A percentile compares a stretch with the other conserved stretches of the same genome.
Conservation (phyloP, 2,888 invertebrate genomes). For the Erynnis tages region DNA sequence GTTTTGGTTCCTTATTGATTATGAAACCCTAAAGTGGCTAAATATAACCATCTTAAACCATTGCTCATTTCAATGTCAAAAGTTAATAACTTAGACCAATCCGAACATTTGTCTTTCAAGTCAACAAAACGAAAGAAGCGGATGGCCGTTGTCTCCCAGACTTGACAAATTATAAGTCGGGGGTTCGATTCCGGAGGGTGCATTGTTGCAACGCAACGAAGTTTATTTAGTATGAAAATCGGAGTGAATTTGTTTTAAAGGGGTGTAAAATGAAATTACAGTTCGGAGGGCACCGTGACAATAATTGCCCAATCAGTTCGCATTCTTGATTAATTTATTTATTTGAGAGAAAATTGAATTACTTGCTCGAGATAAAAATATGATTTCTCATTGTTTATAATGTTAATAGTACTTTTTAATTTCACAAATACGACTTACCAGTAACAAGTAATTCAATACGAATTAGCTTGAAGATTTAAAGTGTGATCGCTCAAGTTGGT, state of each 20-base stretch:
- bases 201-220: slow-evolving; percentile 56
- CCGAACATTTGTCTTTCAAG: slow-evolving; percentile 45
- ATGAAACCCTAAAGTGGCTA: not conserved
- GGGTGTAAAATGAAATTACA: slow-evolving; percentile 45
- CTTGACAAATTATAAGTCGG: slow-evolving; percentile 53
- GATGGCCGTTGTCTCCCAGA: slow-evolving; percentile 65
- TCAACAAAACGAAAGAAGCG: slow-evolving; percentile 62
- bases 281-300: slow-evolving; percentile 30
- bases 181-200: slow-evolving; percentile 56
- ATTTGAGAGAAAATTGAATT: slow-evolving; percentile 26
- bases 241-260: slow-evolving; percentile 42
- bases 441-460: too few relatives aligned
- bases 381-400: too few relatives aligned
- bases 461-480: too few relatives aligned
- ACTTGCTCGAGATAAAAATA: not conserved
- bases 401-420: too few relatives aligned
- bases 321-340: slow-evolving; percentile 31
- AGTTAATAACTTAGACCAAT: slow-evolving; percentile 37
- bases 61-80: too few relatives aligned
- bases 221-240: slow-evolving; percentile 71
- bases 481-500: too few relatives aligned
- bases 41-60: not conserved
- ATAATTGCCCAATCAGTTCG: slow-evolving; percentile 37
- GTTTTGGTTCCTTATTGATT: too few relatives aligned
- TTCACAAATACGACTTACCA: too few relatives aligned